Evolutionary conservation across 2,113 vertebrate genomes (phyloP).

Genomic region (Salvelinus sp.): DNA sequence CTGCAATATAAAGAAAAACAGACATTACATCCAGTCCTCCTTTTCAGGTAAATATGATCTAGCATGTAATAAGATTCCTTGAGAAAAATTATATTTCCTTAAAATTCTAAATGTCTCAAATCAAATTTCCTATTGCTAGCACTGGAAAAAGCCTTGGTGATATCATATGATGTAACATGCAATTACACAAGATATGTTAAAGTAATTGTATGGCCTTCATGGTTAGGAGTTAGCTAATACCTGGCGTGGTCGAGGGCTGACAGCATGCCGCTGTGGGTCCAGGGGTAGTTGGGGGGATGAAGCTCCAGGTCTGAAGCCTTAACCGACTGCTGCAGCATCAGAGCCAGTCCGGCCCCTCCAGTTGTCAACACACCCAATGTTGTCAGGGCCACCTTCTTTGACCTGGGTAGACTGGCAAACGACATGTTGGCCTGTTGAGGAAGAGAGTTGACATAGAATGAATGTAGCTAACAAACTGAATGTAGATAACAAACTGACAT

Average conservation of each 20-base stretch:
- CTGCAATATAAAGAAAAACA: constrained; percentile 56
- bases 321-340: constrained; percentile 81
- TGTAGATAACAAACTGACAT: too few relatives aligned
- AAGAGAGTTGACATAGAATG: background rate
- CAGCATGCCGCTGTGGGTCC: constrained; percentile 82
- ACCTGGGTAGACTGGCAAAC: background rate
- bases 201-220: background rate
- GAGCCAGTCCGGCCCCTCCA: constrained; percentile 80
- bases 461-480: too few relatives aligned
- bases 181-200: too few relatives aligned
- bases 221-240: constrained; percentile 51
- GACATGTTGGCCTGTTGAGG: background rate
- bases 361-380: constrained; percentile 79
- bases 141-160: background rate
- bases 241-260: constrained; percentile 86
- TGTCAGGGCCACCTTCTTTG: constrained; percentile 73
- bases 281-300: constrained; percentile 83
- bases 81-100: too few relatives aligned
- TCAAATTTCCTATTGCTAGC: too few relatives aligned
- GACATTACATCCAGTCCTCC: background rate
- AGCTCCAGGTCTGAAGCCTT: constrained; percentile 85
- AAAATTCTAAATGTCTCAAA: too few relatives aligned
- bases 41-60: background rate
- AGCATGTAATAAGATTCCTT: too few relatives aligned
- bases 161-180: too few relatives aligned